Percentiles rank a stretch among this genome's conserved stretches.
Evolutionary conservation across 2,113 vertebrate genomes (phyloP).

Genomic region (Heterotilapia buettikoferi): DNA sequence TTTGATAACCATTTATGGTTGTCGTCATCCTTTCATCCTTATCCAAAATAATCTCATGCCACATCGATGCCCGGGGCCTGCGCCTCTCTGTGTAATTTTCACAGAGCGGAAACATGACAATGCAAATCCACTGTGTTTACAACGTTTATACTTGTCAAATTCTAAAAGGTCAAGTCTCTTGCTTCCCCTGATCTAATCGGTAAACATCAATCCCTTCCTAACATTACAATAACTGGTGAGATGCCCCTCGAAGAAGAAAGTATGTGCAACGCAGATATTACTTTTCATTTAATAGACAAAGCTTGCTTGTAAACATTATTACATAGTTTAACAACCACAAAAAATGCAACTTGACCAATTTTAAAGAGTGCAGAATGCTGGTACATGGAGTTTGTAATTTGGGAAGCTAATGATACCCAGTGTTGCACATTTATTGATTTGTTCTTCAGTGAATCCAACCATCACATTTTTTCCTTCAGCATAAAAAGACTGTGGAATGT

Average conservation of each 20-base stretch:
- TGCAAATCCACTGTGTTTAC: slow-evolving; percentile 57
- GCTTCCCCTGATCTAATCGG: slow-evolving; percentile 51
- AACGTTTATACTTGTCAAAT: slow-evolving; percentile 50
- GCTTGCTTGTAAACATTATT: background rate
- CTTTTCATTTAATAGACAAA: background rate
- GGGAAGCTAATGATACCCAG: background rate
- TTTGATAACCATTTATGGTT: slow-evolving; percentile 13
- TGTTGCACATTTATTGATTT: background rate
- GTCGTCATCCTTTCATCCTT: slow-evolving; percentile 22
- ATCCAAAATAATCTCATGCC: slow-evolving; percentile 26
- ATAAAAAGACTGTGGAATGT: background rate
- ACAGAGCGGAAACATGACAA: slow-evolving; percentile 35
- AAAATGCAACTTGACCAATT: background rate
- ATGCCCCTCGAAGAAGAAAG: background rate
- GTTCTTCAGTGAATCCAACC: background rate
- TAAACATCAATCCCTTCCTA: slow-evolving; percentile 44
- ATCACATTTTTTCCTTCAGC: background rate
- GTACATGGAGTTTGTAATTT: background rate
- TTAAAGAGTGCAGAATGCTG: background rate
- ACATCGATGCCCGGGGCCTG: background rate
- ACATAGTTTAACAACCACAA: background rate
- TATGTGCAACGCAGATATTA: background rate
- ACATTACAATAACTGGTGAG: background rate
- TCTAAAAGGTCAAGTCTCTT: slow-evolving; percentile 63
- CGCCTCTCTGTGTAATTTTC: slow-evolving; percentile 1